phyloP scores from a whole-genome alignment of 64 coral and sea anemone genomes.

The Pocillopora verrucosa region DNA sequence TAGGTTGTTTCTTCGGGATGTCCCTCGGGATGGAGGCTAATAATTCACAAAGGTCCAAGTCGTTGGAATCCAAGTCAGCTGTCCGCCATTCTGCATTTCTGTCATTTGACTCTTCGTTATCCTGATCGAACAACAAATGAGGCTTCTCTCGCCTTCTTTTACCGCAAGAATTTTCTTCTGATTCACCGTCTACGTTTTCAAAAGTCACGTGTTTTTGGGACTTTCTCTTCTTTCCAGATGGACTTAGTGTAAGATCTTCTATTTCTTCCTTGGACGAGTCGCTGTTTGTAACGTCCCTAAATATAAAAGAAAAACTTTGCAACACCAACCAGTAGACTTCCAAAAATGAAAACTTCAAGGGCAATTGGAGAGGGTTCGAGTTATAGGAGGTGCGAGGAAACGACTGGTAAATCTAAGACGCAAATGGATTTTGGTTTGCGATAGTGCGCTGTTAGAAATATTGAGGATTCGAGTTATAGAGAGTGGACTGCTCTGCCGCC shows the following conservation, averaged over 20 bases:
- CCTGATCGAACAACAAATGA: not conserved
- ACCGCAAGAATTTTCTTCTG: not conserved
- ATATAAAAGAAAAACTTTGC: not conserved
- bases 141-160: slow-evolving; percentile 22
- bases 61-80: slow-evolving; percentile 25
- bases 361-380: too few species aligned
- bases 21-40: slow-evolving; percentile 56
- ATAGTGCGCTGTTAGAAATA: too few species aligned
- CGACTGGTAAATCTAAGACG: not conserved
- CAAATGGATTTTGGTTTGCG: not conserved
- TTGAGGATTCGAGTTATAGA: too few species aligned
- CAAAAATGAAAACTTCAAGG: not conserved
- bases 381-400: not conserved
- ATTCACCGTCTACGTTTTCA: slow-evolving; percentile 29
- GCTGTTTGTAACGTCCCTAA: slow-evolving; percentile 18
- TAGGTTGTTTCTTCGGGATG: slow-evolving; percentile 6
- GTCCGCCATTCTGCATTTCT: not conserved
- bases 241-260: not conserved
- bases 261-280: slow-evolving; percentile 33
- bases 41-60: slow-evolving; percentile 54
- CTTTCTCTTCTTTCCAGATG: slow-evolving; percentile 22
- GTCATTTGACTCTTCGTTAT: not conserved
- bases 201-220: slow-evolving; percentile 63
- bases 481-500: too few species aligned
- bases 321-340: not conserved